A percentile compares a stretch with the other conserved stretches of the same genome.
These are phyloP conservation scores for Pardosa pseudoannulata DNA, from an alignment of 2,888 invertebrate genomes.

Conservation along the genomic window DNA sequence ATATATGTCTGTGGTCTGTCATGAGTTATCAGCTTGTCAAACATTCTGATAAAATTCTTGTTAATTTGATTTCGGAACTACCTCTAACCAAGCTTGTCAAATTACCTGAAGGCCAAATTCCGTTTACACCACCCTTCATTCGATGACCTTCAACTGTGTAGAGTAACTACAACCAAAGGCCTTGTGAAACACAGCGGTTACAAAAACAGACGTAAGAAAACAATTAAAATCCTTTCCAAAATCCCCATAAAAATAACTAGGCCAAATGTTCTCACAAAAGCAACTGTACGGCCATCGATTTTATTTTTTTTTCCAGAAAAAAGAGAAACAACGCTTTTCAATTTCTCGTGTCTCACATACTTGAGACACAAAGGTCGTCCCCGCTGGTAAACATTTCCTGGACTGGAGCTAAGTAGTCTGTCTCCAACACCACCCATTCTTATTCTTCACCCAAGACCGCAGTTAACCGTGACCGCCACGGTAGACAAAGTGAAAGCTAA, in stretches of 20 bases:
- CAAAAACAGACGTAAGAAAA: not conserved
- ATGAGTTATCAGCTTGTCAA: too few relatives aligned
- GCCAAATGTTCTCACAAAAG: not conserved
- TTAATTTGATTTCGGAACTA: too few relatives aligned
- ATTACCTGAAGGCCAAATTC: too few relatives aligned
- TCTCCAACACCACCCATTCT: slow-evolving; percentile 3
- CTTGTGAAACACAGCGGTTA: not conserved
- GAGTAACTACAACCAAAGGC: not conserved
- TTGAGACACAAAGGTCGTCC: slow-evolving; percentile 22
- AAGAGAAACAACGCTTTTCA: too few relatives aligned
- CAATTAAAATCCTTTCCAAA: not conserved
- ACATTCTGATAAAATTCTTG: too few relatives aligned
- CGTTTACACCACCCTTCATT: too few relatives aligned
- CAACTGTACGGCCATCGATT: slow-evolving; percentile 12
- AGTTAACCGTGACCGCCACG: slow-evolving; percentile 24
- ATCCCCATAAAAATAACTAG: not conserved
- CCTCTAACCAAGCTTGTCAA: too few relatives aligned
- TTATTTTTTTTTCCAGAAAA: too few relatives aligned
- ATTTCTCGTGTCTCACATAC: not conserved
- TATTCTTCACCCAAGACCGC: slow-evolving; percentile 18
- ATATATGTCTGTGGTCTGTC: too few relatives aligned
- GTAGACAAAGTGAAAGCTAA: not conserved
- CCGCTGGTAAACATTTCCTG: not conserved
- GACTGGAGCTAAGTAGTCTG: not conserved
- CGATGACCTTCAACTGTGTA: not conserved